Conservation (phyloP, 1,140 invertebrate genomes). For the Pogonomyrmex californicus region DNA sequence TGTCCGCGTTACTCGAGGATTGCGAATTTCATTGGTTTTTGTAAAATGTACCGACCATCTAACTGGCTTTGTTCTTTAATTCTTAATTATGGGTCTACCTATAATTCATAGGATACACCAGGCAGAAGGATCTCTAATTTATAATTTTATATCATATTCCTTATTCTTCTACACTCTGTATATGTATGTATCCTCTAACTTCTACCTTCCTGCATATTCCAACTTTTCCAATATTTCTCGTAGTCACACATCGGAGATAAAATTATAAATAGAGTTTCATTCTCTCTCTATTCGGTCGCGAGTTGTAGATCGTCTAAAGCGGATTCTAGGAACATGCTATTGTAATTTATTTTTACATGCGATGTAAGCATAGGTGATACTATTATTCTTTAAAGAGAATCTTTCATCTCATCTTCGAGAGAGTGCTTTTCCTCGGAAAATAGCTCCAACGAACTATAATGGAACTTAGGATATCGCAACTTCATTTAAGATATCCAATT, state of each 20-base stretch:
- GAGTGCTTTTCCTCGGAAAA: neutral
- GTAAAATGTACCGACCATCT: neutral
- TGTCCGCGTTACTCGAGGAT: neutral
- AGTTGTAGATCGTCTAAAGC: neutral
- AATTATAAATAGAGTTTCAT: neutral
- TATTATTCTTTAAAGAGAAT: neutral
- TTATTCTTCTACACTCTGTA: no score
- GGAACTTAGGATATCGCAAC: neutral
- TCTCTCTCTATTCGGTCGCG: neutral
- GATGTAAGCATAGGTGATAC: neutral
- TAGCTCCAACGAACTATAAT: neutral
- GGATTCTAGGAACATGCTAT: neutral
- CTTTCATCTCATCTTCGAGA: neutral
- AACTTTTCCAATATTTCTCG: neutral
- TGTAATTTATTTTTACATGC: slow-evolving; percentile 2
- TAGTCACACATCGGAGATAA: neutral
- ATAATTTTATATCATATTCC: neutral
- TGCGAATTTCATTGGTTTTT: slow-evolving; percentile 10
- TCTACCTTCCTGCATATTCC: no score
- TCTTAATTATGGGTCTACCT: neutral
- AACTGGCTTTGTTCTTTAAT: neutral
- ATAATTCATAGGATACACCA: neutral
- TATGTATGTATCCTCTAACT: no score
- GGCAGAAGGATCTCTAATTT: neutral
- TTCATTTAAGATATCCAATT: neutral